A percentile compares a stretch with the other conserved stretches of the same genome.
phyloP scores from a whole-genome alignment of 2,113 vertebrate genomes.

The Macrotus californicus region DNA sequence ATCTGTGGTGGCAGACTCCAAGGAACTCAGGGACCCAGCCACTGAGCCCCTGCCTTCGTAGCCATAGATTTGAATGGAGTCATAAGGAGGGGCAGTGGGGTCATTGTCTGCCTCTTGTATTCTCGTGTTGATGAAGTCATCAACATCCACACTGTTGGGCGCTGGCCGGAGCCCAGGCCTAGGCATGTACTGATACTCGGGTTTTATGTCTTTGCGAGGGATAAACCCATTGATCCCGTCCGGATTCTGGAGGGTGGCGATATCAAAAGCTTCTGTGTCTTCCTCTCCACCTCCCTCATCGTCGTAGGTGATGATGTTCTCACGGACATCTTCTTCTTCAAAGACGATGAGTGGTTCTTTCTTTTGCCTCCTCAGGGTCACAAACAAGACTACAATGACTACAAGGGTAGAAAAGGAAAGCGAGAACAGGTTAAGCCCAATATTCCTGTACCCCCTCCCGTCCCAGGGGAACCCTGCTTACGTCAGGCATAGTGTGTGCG shows the following conservation, averaged over 20 bases:
- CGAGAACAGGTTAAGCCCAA: not conserved
- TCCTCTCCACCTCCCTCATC: slow-evolving; percentile 98
- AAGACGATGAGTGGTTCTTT: slow-evolving; percentile 96
- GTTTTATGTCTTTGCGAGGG: slow-evolving; percentile 97
- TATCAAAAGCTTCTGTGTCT: slow-evolving; percentile 98
- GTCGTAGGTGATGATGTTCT: slow-evolving; percentile 99
- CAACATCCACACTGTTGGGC: slow-evolving; percentile 93
- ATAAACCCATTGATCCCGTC: slow-evolving; percentile 97
- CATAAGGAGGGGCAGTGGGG: slow-evolving; percentile 95
- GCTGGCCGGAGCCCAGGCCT: slow-evolving; percentile 87
- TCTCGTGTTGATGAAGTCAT: slow-evolving; percentile 96
- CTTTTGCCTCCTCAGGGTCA: slow-evolving; percentile 94
- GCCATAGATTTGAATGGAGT: slow-evolving; percentile 99
- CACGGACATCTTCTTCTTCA: slow-evolving; percentile 97
- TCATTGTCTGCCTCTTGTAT: slow-evolving; percentile 95
- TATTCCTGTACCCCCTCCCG: too few relatives aligned
- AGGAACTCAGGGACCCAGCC: slow-evolving; percentile 95
- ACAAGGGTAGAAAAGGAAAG: not conserved
- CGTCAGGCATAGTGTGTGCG: fast-evolving
- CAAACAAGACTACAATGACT: slow-evolving; percentile 96
- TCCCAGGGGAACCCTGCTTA: not conserved
- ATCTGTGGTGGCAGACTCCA: slow-evolving; percentile 97
- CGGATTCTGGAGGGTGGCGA: slow-evolving; percentile 96
- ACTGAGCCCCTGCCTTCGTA: slow-evolving; percentile 95
- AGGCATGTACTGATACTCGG: slow-evolving; percentile 91